Percentiles rank a stretch among this genome's conserved stretches.
Conservation (phyloP, 2,797 vertebrate species). For the Aphelocoma californica region DNA sequence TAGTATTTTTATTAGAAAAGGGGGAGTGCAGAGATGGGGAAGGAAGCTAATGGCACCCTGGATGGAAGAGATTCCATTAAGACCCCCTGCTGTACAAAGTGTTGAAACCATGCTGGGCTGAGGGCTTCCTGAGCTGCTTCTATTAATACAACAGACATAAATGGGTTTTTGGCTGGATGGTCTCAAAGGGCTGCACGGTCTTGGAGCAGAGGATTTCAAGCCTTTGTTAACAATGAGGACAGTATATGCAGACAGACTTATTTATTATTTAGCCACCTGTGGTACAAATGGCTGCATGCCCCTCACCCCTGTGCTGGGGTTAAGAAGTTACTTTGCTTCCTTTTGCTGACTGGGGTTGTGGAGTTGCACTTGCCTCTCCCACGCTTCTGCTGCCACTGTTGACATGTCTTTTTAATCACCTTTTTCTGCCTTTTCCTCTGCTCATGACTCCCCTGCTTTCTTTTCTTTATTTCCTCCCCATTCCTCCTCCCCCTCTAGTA, state of each 20-base stretch:
- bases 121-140: constrained; percentile 27
- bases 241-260: neutral
- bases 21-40: neutral
- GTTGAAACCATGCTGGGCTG: constrained; percentile 32
- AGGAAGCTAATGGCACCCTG: constrained; percentile 38
- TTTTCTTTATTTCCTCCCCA: neutral
- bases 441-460: neutral
- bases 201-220: constrained; percentile 20
- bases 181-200: neutral
- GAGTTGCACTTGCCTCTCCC: neutral
- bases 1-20: constrained; percentile 26
- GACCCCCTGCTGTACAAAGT: constrained; percentile 40
- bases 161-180: neutral
- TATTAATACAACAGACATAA: constrained; percentile 54
- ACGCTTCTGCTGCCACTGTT: neutral
- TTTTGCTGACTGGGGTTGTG: neutral
- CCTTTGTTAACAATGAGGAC: neutral
- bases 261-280: neutral
- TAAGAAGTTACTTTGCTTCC: neutral
- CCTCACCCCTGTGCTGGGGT: neutral
- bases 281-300: neutral
- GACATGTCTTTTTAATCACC: neutral
- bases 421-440: neutral
- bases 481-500: neutral
- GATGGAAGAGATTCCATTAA: constrained; percentile 40